Conservation (phyloP, 2,888 invertebrate genomes). For the Acronicta aceris region DNA sequence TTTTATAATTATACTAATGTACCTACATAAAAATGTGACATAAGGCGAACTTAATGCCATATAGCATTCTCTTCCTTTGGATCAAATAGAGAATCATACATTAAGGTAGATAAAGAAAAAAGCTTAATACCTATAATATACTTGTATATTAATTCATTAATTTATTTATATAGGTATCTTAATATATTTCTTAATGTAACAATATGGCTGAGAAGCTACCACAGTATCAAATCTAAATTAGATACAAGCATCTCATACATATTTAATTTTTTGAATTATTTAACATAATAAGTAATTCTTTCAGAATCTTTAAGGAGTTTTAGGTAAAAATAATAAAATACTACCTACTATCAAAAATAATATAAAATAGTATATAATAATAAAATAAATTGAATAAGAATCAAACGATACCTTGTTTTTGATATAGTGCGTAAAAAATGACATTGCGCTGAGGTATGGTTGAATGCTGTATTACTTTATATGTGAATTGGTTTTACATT, state of each 20-base stretch:
- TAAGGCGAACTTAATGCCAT: too few species aligned
- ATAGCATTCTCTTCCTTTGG: too few species aligned
- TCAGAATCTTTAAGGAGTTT: slow-evolving; percentile 35
- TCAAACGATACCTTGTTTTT: slow-evolving; percentile 41
- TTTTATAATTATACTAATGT: too few species aligned
- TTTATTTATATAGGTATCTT: too few species aligned
- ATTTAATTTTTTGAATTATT: slow-evolving; percentile 41
- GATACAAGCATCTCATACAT: slow-evolving; percentile 35
- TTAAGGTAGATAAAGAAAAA: too few species aligned
- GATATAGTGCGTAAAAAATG: slow-evolving; percentile 46
- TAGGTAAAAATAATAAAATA: slow-evolving; percentile 46
- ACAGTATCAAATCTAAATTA: slow-evolving; percentile 33
- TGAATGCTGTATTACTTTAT: slow-evolving; percentile 53
- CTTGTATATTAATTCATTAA: too few species aligned
- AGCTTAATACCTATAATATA: too few species aligned
- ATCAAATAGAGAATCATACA: too few species aligned
- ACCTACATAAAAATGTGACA: too few species aligned
- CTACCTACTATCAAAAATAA: too few species aligned
- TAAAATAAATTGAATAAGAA: slow-evolving; percentile 21
- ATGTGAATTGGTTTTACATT: slow-evolving; percentile 40
- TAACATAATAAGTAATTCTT: slow-evolving; percentile 41
- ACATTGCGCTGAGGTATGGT: slow-evolving; percentile 44
- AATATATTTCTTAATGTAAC: slow-evolving; percentile 27
- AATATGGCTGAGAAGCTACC: slow-evolving; percentile 26
- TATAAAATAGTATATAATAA: too few species aligned